Evolutionary conservation across 2,797 vertebrate species (phyloP), one percentile per base, ranked within the genome.

Genomic region (Cercopithecus mitis): DNA sequence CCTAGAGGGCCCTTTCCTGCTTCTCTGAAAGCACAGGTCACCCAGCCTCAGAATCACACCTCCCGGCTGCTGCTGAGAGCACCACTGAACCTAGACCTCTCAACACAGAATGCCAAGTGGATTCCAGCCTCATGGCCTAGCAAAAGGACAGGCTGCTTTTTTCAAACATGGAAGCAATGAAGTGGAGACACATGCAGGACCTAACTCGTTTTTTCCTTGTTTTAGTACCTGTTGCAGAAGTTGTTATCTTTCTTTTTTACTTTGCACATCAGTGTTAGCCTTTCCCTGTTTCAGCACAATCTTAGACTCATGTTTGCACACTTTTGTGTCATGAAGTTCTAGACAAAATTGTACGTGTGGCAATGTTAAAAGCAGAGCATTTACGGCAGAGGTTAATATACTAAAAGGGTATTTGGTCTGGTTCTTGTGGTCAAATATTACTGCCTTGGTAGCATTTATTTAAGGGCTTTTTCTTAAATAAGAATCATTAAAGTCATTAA

Each of bases 21-120:
- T 99, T 98, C 98, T 98, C 98, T 98, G 98, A 99, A 98, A 98
- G 99, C 99, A 98, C 98, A 98, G 98, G 98, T 98, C 97, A 97
- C 98, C 98, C 98, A 97, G 98, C 99, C 98, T 98, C 98, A 98
- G 98, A 98, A 98, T 98, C 97, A 95, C 97, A 97, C 98, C 97
- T 93, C 98, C 98, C 81, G 98, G 98, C 99, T 99, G 98, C 99
- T 98, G 98, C 98, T 96, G 98, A 99, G 99, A 99, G 99, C 98
- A 98, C 98, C 92, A 80, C 97, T 95, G 97, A 98, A 98, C 98
- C 86, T 98, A 95, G 98, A 98, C 97, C 95, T 98, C 97, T 83
- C 80, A 87, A 97, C 97, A 98, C 98, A 97, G 96, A 97, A 96
- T 76, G 97, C 87, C 98, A 36, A 96, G 97, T 86, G 98, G 98